Evolutionary conservation across 1,140 invertebrate genomes (phyloP), one percentile per base, ranked within the genome.

Genomic region (Metaphire vulgaris): DNA sequence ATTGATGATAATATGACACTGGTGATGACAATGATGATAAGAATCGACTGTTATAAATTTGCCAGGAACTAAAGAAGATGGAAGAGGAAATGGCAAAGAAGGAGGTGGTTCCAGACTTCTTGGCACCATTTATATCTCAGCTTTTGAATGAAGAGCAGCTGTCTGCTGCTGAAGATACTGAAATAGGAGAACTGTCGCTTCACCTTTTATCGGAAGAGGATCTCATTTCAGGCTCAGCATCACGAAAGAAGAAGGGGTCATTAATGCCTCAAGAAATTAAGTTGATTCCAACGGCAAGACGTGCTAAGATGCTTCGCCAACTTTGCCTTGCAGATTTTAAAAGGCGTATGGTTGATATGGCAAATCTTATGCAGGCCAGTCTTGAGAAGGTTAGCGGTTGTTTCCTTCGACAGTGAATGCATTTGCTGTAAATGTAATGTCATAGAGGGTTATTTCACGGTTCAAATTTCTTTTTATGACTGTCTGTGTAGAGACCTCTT

Each of bases 281-380:
- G 85, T 56, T 56, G 6, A 56, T 56, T 56, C 41, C 6, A 6
- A 6, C 41, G 41, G 41, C 41, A 56, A 56, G 6, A 21, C 79
- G 83, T 70, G 85, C 85, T 16, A 82, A 80, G 77, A 82, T 80
- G 66, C 80, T 87, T 65, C 85, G 85, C 74, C 83, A 86, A 33
- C 83, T 83, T 65, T 86, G 85, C 78, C 79, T 87, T 56, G 78
- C 77, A 28, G 86, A 87, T 74, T 80, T 87, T 72, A 87, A 87
- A 80, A 80, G 85, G 56, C 76, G 86, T 21, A 80, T 87, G 0
- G 85, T 87, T 80, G 83, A 86, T 70, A 87, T 86, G 77, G 86
- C 86, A 31, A 87, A 87, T 79, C 80, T 87, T n/a, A 87, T 87
- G 64, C 86, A 87, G 79, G 81, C 82, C 26, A 77, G 86, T 72